Conservation (phyloP, 2,888 invertebrate genomes). For the Tetropium fuscum region DNA sequence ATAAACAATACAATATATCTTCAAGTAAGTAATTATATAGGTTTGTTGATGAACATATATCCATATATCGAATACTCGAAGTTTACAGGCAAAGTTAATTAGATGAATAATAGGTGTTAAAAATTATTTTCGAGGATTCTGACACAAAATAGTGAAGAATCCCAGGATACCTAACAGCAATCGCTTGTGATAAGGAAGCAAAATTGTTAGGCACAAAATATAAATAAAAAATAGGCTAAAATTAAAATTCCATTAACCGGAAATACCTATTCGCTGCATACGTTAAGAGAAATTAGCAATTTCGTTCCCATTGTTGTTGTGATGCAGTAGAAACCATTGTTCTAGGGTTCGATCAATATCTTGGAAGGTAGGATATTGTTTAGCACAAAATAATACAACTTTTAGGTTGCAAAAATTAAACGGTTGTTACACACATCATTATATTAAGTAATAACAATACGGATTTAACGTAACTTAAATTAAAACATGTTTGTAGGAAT, state of each 20-base stretch:
- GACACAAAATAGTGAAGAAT: too few relatives aligned
- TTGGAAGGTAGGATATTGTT: conserved; percentile 29
- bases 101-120: too few relatives aligned
- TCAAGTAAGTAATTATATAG: too few relatives aligned
- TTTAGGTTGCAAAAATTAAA: conserved; percentile 21
- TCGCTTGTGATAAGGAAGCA: too few relatives aligned
- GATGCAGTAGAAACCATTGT: conserved; percentile 16
- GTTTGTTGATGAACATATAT: too few relatives aligned
- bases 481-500: background rate
- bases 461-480: background rate
- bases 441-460: background rate
- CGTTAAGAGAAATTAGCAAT: background rate
- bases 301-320: conserved; percentile 15
- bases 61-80: too few relatives aligned
- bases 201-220: background rate
- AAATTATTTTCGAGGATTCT: too few relatives aligned
- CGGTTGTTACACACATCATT: conserved; percentile 12
- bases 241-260: background rate
- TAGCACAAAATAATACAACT: conserved; percentile 23
- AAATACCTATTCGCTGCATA: too few relatives aligned
- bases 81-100: too few relatives aligned
- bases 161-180: too few relatives aligned
- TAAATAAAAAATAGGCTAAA: background rate
- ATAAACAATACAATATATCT: too few relatives aligned
- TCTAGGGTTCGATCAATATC: conserved; percentile 20